Conservation (phyloP, 1,140 invertebrate species). For the Listronotus oregonensis region DNA sequence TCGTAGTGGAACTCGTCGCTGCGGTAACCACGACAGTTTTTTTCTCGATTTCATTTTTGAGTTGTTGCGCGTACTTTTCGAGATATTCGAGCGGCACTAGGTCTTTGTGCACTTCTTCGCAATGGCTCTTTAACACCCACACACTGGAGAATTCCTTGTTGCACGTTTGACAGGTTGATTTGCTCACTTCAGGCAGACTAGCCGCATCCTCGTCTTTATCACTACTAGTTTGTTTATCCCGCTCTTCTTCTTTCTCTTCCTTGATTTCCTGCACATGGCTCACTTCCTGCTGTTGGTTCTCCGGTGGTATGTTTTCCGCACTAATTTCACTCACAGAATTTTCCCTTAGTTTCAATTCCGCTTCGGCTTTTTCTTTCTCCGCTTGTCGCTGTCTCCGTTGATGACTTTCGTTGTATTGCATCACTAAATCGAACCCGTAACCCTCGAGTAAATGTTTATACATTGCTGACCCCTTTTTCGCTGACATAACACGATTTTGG, state of each 20-base stretch:
- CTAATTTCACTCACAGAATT: slow-evolving; percentile 59
- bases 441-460: slow-evolving; percentile 90
- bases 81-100: slow-evolving; percentile 86
- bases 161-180: slow-evolving; percentile 86
- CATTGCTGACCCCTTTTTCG: slow-evolving; percentile 77
- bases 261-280: slow-evolving; percentile 58
- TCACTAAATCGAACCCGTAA: slow-evolving; percentile 93
- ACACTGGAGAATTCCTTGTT: slow-evolving; percentile 93
- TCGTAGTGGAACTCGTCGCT: slow-evolving; percentile 62
- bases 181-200: slow-evolving; percentile 71
- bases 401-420: slow-evolving; percentile 94
- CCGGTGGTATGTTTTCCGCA: slow-evolving; percentile 45
- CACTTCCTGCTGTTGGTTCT: slow-evolving; percentile 60
- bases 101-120: slow-evolving; percentile 92
- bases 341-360: slow-evolving; percentile 34
- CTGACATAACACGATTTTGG: slow-evolving; percentile 54
- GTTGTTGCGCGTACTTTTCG: slow-evolving; percentile 89
- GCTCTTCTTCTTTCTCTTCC: slow-evolving; percentile 50
- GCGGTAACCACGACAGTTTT: slow-evolving; percentile 73
- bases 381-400: slow-evolving; percentile 67
- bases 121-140: slow-evolving; percentile 93
- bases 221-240: slow-evolving; percentile 62
- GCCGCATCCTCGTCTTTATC: slow-evolving; percentile 63
- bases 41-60: slow-evolving; percentile 84
- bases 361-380: slow-evolving; percentile 41